Percentiles rank a stretch among this genome's conserved stretches.
Evolutionary conservation across 1,140 invertebrate species (phyloP).

Genomic region (Archivesica marissinica): DNA sequence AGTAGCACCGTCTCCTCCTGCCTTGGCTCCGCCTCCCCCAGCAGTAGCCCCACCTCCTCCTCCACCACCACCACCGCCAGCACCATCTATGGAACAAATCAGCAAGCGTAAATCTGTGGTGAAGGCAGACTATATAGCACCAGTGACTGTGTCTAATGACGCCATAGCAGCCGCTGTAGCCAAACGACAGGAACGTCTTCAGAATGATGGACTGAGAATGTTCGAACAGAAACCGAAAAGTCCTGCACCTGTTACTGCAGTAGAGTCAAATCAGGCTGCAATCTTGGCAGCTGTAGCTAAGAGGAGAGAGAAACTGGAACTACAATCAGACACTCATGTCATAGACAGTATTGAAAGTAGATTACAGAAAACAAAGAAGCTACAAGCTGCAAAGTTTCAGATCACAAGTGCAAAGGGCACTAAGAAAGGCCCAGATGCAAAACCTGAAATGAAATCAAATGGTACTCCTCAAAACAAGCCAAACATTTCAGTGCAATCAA

Average conservation of each 20-base stretch:
- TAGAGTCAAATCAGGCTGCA: constrained; percentile 73
- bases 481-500: constrained; percentile 12
- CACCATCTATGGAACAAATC: constrained; percentile 61
- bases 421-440: constrained; percentile 54
- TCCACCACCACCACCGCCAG: constrained; percentile 66
- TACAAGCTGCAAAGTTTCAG: constrained; percentile 77
- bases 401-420: constrained; percentile 64
- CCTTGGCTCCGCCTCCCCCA: constrained; percentile 28
- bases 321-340: constrained; percentile 68
- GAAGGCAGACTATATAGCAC: constrained; percentile 64
- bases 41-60: constrained; percentile 64
- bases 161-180: constrained; percentile 76
- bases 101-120: constrained; percentile 49
- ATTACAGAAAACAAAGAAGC: constrained; percentile 80
- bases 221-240: constrained; percentile 59
- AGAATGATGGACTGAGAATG: constrained; percentile 72
- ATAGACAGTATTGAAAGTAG: constrained; percentile 77
- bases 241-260: constrained; percentile 20
- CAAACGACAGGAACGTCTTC: constrained; percentile 70
- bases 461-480: background rate
- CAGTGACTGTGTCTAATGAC: constrained; percentile 48
- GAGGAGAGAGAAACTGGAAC: constrained; percentile 70
- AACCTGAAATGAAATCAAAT: constrained; percentile 37
- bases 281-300: constrained; percentile 78
- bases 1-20: constrained; percentile 20